phyloP scores from a whole-genome alignment of 2,888 invertebrate species.

The Biston stratarius region DNA sequence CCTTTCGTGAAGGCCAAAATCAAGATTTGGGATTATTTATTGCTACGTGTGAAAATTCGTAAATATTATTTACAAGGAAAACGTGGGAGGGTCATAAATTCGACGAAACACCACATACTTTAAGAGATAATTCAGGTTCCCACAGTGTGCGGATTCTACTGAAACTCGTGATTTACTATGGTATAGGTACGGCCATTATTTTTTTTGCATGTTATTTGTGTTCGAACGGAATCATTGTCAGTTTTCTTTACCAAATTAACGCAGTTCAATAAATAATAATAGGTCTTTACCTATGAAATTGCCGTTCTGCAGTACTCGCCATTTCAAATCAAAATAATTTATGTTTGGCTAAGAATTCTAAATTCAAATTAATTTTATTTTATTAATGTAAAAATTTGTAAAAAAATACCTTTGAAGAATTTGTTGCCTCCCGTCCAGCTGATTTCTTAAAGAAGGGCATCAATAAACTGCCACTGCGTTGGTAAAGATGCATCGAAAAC shows the following conservation, averaged over 20 bases:
- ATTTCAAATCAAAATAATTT: too few species aligned
- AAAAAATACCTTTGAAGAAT: too few species aligned
- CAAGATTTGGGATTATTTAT: constrained; percentile 42
- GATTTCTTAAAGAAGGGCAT: too few species aligned
- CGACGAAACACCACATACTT: constrained; percentile 25
- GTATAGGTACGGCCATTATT: neutral
- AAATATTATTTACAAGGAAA: constrained; percentile 30
- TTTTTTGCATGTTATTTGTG: neutral
- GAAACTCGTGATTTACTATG: constrained; percentile 13
- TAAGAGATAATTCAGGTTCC: constrained; percentile 17
- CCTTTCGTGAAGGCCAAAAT: constrained; percentile 39
- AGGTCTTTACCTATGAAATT: too few species aligned
- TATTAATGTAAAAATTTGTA: too few species aligned
- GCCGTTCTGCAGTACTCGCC: too few species aligned
- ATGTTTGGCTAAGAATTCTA: too few species aligned
- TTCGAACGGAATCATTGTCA: neutral
- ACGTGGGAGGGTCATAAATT: constrained; percentile 30
- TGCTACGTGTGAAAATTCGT: constrained; percentile 40
- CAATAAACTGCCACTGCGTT: too few species aligned
- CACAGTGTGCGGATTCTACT: constrained; percentile 11
- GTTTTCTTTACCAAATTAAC: neutral
- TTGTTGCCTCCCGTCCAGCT: too few species aligned
- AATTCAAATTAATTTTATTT: too few species aligned
- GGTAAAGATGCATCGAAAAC: too few species aligned
- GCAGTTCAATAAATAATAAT: too few species aligned